Base-by-base conservation (phyloP, 2,888 invertebrate genomes). In the Morpho achilles region DNA sequence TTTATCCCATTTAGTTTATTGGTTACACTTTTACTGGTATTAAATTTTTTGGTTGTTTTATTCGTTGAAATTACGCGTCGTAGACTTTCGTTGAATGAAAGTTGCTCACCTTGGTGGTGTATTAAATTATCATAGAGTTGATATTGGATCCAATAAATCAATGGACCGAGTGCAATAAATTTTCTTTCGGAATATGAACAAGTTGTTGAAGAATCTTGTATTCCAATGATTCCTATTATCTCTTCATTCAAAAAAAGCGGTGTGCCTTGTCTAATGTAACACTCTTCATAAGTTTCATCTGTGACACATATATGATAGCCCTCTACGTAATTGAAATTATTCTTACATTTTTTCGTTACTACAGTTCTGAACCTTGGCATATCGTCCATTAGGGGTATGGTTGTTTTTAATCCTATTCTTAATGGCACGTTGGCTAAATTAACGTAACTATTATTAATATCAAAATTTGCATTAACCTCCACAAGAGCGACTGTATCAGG, bases 241-340 rank as follows among this genome's bases (percentile, higher is more conserved):
- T 67, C 66, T 39, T 69, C 69, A n/a, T 73, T 64, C n/a, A 79
- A 58, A 22, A 84, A 60, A 22, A 84, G 66, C 2, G 84, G 84
- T 7, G 73, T 59, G 2, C 84, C 85, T 63, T 80, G 72, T 58
- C 66, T 64, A 42, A 69, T 60, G 42, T 64, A 63, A 56, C 75
- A 75, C 10, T 62, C 53, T 42, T 64, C 65, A 50, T 43, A 46
- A 60, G 56, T 9, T 54, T 67, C 52, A 45, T 73, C 75, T n/a
- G 59, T 59, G 7, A 76, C 64, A 58, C 84, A 84, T 9, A 83
- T 61, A 56, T 74, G 76, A 63, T 73, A 70, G 46, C 69, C 72
- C 9, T 47, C 52, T 2, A 45, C 53, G 49, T 54, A 53, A 23
- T 47, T 53, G 0, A 48, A 56, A 7, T 62, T 47, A 32, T 68